Evolutionary conservation across 2,797 vertebrate genomes (phyloP), one percentile per base, ranked within the genome.

Genomic region (Sylvia borin): DNA sequence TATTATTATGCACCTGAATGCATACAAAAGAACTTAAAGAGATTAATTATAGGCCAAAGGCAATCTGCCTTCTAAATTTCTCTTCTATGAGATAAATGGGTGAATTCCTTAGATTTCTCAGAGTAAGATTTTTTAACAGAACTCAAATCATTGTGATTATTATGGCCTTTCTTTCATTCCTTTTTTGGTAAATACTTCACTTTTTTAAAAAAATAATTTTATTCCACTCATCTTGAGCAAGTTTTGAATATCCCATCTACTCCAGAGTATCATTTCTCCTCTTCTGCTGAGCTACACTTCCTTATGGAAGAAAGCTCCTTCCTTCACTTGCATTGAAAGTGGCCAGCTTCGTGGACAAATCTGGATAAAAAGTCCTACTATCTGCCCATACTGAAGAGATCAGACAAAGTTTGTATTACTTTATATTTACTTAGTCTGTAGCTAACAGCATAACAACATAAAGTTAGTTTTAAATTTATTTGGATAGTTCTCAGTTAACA

Each of bases 21-120:
- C 74, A 76, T 66, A 67, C 45, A 71, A 93, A 93, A 58, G 50
- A 36, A 64, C 53, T 47, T 53, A 38, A 71, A 85, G 88, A 78
- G 32, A 29, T 22, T 92, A 91, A 92, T 93, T 90, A 90, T 2
- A 93, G 50, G 82, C 58, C 1, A 0, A 70, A 62, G 65, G 83
- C 66, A 90, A 88, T 47, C 32, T 86, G 50, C 79, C n/a, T 88
- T 85, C 60, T 78, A 45, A 83, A 80, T 53, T 81, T 86, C 60
- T 66, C 70, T 88, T 90, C 93, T 73, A 88, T 84, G 58, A 92
- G 66, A 90, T 78, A 81, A 94, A 79, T 77, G 72, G 7, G 5
- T 18, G 19, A 90, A 88, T 77, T 92, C 88, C 73, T 94, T 51
- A 81, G 57, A 81, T 84, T 92, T 94, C 51, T 81, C 18, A 51